Evolutionary conservation across 2,113 vertebrate genomes (phyloP).

Genomic region (Chrysemys picta): DNA sequence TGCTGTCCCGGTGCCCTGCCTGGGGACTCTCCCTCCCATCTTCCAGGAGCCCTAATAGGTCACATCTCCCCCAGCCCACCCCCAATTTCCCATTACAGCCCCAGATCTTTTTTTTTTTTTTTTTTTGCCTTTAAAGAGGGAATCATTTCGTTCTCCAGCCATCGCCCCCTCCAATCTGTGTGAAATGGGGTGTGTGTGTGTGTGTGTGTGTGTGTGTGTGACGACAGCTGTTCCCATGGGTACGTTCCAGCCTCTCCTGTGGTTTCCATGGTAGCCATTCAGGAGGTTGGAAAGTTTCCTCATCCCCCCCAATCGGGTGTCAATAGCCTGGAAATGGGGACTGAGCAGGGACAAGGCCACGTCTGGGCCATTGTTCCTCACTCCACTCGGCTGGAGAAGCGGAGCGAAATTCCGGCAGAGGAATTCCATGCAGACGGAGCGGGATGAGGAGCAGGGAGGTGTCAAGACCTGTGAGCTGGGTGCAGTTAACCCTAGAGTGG

Average conservation of each 20-base stretch:
- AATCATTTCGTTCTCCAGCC: neutral
- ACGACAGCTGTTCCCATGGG: conserved; percentile 26
- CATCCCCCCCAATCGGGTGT: neutral
- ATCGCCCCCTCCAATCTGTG: neutral
- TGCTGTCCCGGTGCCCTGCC: neutral
- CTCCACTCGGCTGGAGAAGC: neutral
- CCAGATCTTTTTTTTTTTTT: too few species aligned
- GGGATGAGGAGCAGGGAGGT: neutral
- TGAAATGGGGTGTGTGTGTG: neutral
- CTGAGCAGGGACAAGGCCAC: neutral
- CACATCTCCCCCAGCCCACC: neutral
- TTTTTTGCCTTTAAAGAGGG: neutral
- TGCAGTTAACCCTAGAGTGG: neutral
- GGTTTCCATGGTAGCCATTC: conserved; percentile 20
- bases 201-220: neutral
- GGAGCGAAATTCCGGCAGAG: neutral
- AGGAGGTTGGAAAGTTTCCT: conserved; percentile 1
- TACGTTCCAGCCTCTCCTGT: neutral
- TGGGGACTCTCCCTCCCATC: neutral
- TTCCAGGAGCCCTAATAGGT: too few species aligned
- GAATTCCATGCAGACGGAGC: neutral
- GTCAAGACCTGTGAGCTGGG: neutral
- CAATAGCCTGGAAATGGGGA: neutral
- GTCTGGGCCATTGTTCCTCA: too few species aligned
- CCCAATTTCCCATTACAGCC: neutral